These are phyloP conservation scores for Thecophora atra DNA, from an alignment of 2,888 invertebrate genomes.

Conservation along the genomic window DNA sequence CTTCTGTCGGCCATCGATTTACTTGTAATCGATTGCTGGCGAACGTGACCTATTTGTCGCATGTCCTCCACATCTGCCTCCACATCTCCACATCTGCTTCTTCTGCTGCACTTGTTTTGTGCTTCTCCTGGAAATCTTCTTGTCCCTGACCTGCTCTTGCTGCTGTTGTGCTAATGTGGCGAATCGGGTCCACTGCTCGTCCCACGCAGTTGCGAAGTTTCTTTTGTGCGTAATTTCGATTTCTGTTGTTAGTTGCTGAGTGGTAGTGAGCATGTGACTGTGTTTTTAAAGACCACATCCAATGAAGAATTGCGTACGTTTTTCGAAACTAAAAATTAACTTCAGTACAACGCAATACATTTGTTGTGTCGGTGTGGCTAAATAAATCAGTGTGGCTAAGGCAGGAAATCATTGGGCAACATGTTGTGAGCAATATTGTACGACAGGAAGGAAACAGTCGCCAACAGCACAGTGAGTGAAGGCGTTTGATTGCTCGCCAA, in stretches of 20 bases:
- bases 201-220: neutral
- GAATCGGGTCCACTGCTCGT: neutral
- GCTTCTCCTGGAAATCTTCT: neutral
- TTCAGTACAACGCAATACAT: too few relatives aligned
- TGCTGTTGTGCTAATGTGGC: neutral
- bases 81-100: neutral
- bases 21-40: conserved; percentile 60
- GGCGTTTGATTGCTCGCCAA: too few relatives aligned
- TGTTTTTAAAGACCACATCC: too few relatives aligned
- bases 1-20: conserved; percentile 48
- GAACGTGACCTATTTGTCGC: conserved; percentile 61
- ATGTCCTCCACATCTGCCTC: conserved; percentile 46
- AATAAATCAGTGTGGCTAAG: too few relatives aligned
- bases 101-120: neutral
- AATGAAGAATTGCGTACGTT: too few relatives aligned
- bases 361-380: too few relatives aligned
- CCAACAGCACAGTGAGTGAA: too few relatives aligned
- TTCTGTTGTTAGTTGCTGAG: neutral
- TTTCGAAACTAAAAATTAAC: too few relatives aligned
- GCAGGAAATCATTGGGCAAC: too few relatives aligned
- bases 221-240: neutral
- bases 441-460: too few relatives aligned
- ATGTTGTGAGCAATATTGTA: too few relatives aligned
- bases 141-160: conserved; percentile 13
- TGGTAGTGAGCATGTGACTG: too few relatives aligned